Evolutionary conservation across 2,113 vertebrate species (phyloP), one percentile per base, ranked within the genome.

Genomic region (Taxidea taxus): DNA sequence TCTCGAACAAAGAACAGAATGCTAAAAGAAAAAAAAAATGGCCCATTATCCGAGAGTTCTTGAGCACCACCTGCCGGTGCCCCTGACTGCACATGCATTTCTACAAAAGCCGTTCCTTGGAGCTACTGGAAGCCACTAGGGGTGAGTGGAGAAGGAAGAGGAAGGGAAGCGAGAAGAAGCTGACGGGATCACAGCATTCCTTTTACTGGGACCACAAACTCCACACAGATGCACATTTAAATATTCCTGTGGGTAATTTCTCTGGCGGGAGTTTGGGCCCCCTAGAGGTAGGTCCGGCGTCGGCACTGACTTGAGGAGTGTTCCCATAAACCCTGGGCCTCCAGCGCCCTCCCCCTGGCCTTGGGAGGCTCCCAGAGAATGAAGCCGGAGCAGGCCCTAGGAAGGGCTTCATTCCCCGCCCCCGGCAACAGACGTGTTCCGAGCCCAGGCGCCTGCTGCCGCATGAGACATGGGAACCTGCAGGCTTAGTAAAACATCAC

Each of bases 51-150:
- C 66, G 62, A 83, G 27, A 80, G 94, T 86, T 60, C 56, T 75
- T 10, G 8, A 75, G 56, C n/a, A 51, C 96, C 98, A 91, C 75
- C 98, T 98, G 90, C 95, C 12, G 96, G 94, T 7, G 12, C 3
- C 31, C 10, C 23, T 56, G 66, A 42, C 39, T 9, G 78, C 9
- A 47, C 23, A 8, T 27, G 8, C 39, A 74, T 39, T 39, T 85
- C 34, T 85, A 39, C 64, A 44, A 44, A 87, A 9, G 37, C 64
- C 6, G 5, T 4, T 39, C 31, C 20, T 29, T 16, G 18, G 25
- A 4, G 13, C 5, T 58, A 16, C 60, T 0, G 3, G 82, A 77
- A 49, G 20, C 31, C 23, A 66, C 34, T 6, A 49, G 31, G 13
- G 70, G 18, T 2, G 44, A 44, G 66, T 5, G 23, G 11, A 70